A percentile compares a stretch with the other conserved stretches of the same genome.
phyloP scores from a whole-genome alignment of 2,888 invertebrate species.

The Bellardia bayeri region DNA sequence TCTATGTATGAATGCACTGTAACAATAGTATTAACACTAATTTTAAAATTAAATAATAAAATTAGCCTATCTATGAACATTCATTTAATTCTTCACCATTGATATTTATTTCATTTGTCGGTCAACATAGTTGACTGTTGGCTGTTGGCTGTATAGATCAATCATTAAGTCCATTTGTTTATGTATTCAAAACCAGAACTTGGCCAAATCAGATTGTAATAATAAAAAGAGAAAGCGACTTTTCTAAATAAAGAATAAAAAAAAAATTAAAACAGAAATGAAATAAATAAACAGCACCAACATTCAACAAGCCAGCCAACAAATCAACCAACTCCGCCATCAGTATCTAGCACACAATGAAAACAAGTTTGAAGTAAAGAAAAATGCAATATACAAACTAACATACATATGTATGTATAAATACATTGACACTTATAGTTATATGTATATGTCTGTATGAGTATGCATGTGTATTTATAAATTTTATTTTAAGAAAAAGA shows the following conservation, averaged over 20 bases:
- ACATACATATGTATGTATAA: background rate
- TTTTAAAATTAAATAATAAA: background rate
- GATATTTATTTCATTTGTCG: slow-evolving; percentile 40
- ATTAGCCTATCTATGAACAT: slow-evolving; percentile 22
- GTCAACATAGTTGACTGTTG: slow-evolving; percentile 50
- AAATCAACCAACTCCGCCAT: slow-evolving; percentile 43
- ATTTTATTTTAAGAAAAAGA: slow-evolving; percentile 47
- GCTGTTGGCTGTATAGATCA: slow-evolving; percentile 62
- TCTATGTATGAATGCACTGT: background rate
- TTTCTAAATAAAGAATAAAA: slow-evolving; percentile 71
- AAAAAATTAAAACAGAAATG: background rate
- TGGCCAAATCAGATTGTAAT: slow-evolving; percentile 69
- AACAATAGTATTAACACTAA: background rate
- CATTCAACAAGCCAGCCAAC: slow-evolving; percentile 45
- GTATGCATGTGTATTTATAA: slow-evolving; percentile 2
- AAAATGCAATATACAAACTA: slow-evolving; percentile 36
- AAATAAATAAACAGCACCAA: slow-evolving; percentile 58
- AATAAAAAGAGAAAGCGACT: slow-evolving; percentile 74
- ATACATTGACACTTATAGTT: background rate
- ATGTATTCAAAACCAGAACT: slow-evolving; percentile 72
- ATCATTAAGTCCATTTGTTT: slow-evolving; percentile 68
- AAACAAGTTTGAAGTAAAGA: slow-evolving; percentile 70
- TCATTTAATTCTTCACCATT: slow-evolving; percentile 42
- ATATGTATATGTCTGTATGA: background rate
- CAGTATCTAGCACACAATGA: slow-evolving; percentile 66